phyloP scores from a whole-genome alignment of 2,113 vertebrate genomes.

The Hipposideros armiger region DNA sequence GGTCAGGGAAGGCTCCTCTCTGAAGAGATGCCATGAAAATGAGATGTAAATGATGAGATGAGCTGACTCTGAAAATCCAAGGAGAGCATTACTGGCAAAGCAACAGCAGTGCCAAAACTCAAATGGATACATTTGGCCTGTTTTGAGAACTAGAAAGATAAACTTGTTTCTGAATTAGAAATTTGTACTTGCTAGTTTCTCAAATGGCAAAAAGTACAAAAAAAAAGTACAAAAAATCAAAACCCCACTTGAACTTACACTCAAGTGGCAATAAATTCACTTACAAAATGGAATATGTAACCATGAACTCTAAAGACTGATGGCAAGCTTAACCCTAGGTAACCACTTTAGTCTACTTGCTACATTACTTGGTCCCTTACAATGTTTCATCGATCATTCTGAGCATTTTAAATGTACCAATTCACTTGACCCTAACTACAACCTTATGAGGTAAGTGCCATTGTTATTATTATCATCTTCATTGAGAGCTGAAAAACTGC shows the following conservation, averaged over 20 bases:
- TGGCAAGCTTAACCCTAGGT: not conserved
- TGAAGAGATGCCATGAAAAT: too few species aligned
- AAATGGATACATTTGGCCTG: not conserved
- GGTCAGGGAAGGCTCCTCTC: not conserved
- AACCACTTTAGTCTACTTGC: not conserved
- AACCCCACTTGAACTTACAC: not conserved
- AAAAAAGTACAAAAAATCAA: not conserved
- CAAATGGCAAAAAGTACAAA: not conserved
- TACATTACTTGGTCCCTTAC: not conserved
- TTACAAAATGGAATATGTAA: not conserved
- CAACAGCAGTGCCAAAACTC: not conserved
- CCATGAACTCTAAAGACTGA: not conserved
- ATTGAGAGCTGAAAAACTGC: conserved; percentile 19
- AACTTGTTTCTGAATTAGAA: not conserved
- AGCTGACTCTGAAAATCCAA: not conserved
- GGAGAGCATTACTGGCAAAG: not conserved
- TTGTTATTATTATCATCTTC: not conserved
- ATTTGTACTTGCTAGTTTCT: not conserved
- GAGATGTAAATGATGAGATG: not conserved
- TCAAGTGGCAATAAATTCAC: not conserved
- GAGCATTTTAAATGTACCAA: not conserved
- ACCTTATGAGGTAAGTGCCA: not conserved
- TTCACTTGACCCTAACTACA: not conserved
- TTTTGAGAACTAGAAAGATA: not conserved
- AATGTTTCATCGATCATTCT: not conserved